Base-by-base conservation (phyloP, 2,797 vertebrate genomes). In the Myotis daubentonii region DNA sequence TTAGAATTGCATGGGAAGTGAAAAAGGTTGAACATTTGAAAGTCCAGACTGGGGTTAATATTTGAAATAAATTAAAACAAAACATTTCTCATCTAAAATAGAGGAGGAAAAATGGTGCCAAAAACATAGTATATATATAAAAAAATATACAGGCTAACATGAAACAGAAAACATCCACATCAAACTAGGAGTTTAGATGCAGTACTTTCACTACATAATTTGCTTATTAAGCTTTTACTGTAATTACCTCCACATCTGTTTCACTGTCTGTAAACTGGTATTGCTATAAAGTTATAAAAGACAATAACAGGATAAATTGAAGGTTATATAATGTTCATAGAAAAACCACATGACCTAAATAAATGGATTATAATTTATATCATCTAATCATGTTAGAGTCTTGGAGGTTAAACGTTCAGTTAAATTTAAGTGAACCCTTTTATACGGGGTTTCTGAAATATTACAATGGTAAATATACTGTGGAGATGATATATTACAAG, bases 241-340 rank as follows among this genome's bases (percentile, higher is more conserved):
- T 98, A 99, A 99, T 99, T 99, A 99, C 99, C 99, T 99, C 99
- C 98, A 98, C 98, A 98, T 99, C 98, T 98, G 99, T 98, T 98
- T 99, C 99, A 99, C 98, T 99, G 98, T 99, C 99, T 99, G 99
- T 99, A 99, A 99, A 99, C 99, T 99, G 99, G 99, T 99, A 99
- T 98, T 99, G 99, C 99, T 99, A 99, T 94, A 98, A 98, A 98
- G 98, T 98, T 97, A 98, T 98, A 98, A 98, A 98, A 98, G 97
- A 98, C 98, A 98, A 97, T 96, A 97, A 98, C 97, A 98, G 97
- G 99, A 97, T 98, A 98, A 98, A 98, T 98, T 96, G 96, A 96
- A 97, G 96, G 97, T 99, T 99, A 99, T 96, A 98, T 96, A 98
- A 97, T 98, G 93, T 96, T 98, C 94, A 97, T 6, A 97, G 96